A percentile compares a stretch with the other conserved stretches of the same genome.
These are phyloP conservation scores for Coremacera marginata DNA, from an alignment of 2,888 invertebrate genomes.

Conservation along the genomic window DNA sequence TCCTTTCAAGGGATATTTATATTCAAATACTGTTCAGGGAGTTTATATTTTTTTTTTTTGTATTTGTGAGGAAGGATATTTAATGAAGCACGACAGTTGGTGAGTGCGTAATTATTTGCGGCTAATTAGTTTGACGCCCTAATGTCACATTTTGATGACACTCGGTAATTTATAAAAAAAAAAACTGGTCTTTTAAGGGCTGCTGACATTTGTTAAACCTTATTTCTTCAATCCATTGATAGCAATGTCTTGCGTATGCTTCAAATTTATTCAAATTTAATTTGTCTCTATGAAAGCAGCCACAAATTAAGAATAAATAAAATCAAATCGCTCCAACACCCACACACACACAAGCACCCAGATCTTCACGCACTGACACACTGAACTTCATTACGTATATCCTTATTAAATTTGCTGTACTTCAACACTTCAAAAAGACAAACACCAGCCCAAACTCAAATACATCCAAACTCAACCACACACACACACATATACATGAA, in stretches of 20 bases:
- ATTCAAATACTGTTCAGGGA: constrained; percentile 2
- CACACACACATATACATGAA: background rate
- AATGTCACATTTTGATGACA: constrained; percentile 15
- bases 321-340: background rate
- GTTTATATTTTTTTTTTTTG: too few species aligned
- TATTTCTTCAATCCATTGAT: too few species aligned
- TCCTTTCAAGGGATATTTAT: background rate
- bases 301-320: too few species aligned
- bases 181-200: background rate
- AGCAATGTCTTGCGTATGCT: too few species aligned
- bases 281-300: background rate
- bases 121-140: constrained; percentile 4
- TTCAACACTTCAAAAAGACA: constrained; percentile 8
- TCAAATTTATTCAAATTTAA: background rate
- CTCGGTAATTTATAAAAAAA: background rate
- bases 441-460: background rate
- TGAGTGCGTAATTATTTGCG: background rate
- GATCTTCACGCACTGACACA: background rate
- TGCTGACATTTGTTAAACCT: too few species aligned
- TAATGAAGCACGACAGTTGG: background rate
- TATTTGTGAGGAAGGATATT: background rate
- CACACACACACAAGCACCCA: background rate
- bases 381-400: constrained; percentile 1
- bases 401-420: constrained; percentile 1
- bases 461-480: background rate